A percentile compares a stretch with the other conserved stretches of the same genome.
These are phyloP conservation scores for Salvator merianae DNA, from an alignment of 2,113 vertebrate genomes.

Conservation along the genomic window DNA sequence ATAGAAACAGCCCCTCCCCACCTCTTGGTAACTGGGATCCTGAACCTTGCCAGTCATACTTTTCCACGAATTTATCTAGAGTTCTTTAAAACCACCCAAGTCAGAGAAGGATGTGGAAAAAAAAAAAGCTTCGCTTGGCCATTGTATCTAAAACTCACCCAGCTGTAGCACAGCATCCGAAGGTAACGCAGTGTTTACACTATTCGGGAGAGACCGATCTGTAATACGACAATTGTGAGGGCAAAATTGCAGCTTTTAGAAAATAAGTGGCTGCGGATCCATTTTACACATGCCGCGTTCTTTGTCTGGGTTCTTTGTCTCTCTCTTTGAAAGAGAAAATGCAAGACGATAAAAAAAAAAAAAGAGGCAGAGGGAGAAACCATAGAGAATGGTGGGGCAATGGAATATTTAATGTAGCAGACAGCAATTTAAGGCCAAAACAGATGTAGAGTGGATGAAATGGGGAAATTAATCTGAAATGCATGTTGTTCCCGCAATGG, in stretches of 20 bases:
- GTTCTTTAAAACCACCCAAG: too few species aligned
- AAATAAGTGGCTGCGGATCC: conserved; percentile 8
- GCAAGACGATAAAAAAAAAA: background rate
- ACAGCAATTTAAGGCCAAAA: background rate
- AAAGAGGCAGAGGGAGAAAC: background rate
- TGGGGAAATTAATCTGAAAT: background rate
- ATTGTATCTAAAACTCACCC: background rate
- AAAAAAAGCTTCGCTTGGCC: too few species aligned
- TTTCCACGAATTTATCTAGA: too few species aligned
- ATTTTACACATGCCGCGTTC: background rate
- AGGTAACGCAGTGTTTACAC: background rate
- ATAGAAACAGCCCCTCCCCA: too few species aligned
- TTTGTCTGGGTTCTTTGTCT: background rate
- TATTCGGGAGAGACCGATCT: background rate
- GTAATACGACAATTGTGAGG: background rate
- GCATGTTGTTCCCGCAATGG: background rate
- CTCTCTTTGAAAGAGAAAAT: background rate
- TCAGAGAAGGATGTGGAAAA: too few species aligned
- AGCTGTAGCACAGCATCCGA: background rate
- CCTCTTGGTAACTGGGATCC: too few species aligned
- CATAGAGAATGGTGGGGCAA: background rate
- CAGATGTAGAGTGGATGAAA: background rate
- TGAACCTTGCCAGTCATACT: too few species aligned
- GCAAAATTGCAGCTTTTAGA: conserved; percentile 25
- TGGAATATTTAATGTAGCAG: background rate